Evolutionary conservation across 2,888 invertebrate genomes (phyloP), one percentile per base, ranked within the genome.

Genomic region (Lagria hirta): DNA sequence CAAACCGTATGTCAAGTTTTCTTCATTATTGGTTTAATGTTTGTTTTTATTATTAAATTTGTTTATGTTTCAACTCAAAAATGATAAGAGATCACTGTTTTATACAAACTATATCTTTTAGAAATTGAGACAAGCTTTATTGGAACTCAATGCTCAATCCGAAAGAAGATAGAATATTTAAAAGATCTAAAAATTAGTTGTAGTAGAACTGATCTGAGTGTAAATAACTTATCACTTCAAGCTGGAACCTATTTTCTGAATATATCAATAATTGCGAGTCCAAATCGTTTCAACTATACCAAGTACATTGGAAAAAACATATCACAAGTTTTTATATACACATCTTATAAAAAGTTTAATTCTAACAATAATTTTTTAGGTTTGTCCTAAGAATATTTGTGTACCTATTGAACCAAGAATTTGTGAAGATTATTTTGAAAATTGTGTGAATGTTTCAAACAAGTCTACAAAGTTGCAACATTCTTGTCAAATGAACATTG

Each of bases 81-180:
- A n/a, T n/a, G n/a, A n/a, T n/a, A n/a, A n/a, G n/a, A n/a, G n/a
- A n/a, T n/a, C n/a, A n/a, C n/a, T n/a, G n/a, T n/a, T n/a, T n/a
- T n/a, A n/a, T n/a, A n/a, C n/a, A n/a, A n/a, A n/a, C n/a, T n/a
- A n/a, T n/a, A n/a, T n/a, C 32, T 55, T 57, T 36, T 43, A 72
- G 73, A 62, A 47, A 26, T 72, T 7, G 68, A 69, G 6, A 60
- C 62, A 12, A 61, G 57, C 37, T 65, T 69, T 27, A 46, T 70
- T 6, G 65, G 66, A 3, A 51, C 57, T 20, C 48, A 55, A 27
- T 74, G 74, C 51, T 41, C 62, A 23, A 51, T 60, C 10, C 67
- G 64, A 32, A 73, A 71, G 54, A 58, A 62, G 33, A 48, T 78
- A 1, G 65, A 64, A 49, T 77, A 72, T 62, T 66, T 79, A 26